Evolutionary conservation across 2,888 invertebrate genomes (phyloP).

Genomic region (Sesia bembeciformis): DNA sequence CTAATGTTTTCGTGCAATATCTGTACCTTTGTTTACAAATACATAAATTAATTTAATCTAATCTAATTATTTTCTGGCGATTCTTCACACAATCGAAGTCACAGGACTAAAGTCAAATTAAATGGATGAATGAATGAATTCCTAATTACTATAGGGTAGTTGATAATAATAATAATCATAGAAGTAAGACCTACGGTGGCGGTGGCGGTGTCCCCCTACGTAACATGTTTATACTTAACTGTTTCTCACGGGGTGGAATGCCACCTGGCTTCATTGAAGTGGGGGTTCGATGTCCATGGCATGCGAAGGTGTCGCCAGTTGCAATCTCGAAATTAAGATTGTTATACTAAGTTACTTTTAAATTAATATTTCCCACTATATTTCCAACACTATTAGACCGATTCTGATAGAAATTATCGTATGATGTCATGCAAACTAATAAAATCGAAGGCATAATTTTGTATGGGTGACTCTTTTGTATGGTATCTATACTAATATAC

Average conservation of each 20-base stretch:
- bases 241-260: background rate
- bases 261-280: background rate
- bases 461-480: no score
- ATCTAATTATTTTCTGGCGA: no score
- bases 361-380: background rate
- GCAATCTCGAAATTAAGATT: background rate
- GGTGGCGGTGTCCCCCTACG: background rate
- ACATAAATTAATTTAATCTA: no score
- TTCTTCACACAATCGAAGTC: no score
- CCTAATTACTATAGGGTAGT: background rate
- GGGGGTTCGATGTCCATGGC: background rate
- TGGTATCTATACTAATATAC: no score
- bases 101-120: no score
- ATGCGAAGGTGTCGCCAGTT: background rate
- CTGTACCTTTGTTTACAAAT: no score
- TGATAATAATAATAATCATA: background rate
- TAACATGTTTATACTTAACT: background rate
- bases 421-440: no score
- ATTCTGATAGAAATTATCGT: no score
- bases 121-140: background rate
- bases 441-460: no score
- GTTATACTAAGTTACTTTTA: background rate
- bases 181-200: background rate
- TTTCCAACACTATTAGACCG: no score
- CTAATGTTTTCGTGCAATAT: no score